phyloP scores from a whole-genome alignment of 2,888 invertebrate genomes.

The Spisula solida region DNA sequence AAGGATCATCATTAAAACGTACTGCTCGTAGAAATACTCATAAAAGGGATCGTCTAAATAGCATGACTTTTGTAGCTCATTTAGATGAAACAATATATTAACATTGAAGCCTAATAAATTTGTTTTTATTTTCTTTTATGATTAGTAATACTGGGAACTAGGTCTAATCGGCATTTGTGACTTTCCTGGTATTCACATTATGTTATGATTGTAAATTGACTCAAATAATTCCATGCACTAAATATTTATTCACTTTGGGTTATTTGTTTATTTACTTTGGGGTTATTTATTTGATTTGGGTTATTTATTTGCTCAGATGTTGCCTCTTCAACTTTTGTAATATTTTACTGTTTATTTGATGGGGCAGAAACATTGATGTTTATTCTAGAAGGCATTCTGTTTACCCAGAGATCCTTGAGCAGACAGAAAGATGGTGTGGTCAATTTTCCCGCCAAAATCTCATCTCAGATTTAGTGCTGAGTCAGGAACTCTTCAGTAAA shows the following conservation, averaged over 20 bases:
- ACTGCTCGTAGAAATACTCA: not conserved
- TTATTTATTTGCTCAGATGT: conserved; percentile 44
- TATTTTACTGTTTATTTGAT: conserved; percentile 46
- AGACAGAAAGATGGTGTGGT: conserved; percentile 18
- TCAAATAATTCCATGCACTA: conserved; percentile 14
- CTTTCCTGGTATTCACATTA: not conserved
- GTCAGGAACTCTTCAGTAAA: not conserved
- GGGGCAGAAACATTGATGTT: conserved; percentile 46
- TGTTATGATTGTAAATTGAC: conserved; percentile 18
- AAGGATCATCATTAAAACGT: no score
- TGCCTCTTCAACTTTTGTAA: conserved; percentile 24
- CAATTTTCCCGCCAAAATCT: conserved; percentile 49
- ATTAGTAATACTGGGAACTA: not conserved
- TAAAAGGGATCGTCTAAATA: not conserved
- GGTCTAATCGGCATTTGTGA: not conserved
- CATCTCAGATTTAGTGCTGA: not conserved
- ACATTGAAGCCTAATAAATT: not conserved
- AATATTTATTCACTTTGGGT: conserved; percentile 1
- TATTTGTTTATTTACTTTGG: conserved; percentile 22
- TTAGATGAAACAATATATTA: not conserved
- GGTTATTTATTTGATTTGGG: conserved; percentile 35
- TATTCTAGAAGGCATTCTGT: conserved; percentile 42
- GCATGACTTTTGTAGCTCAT: not conserved
- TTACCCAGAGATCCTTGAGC: conserved; percentile 45
- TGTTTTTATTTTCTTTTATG: conserved; percentile 13